Conservation (phyloP, 2,797 vertebrate species). For the Paramormyrops hopkinsi region DNA sequence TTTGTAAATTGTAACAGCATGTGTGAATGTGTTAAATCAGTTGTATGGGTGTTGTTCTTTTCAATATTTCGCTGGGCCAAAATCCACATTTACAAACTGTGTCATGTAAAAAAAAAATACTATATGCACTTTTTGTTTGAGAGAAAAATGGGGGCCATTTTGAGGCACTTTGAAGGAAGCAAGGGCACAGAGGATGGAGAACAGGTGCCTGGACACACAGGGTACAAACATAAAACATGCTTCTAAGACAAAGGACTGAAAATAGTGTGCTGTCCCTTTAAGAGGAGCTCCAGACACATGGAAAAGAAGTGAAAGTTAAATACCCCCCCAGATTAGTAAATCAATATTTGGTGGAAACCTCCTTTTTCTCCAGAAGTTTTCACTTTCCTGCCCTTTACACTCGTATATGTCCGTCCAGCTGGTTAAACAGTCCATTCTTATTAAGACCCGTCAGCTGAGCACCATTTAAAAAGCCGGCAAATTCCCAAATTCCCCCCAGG, state of each 20-base stretch:
- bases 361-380: not conserved
- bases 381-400: not conserved
- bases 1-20: not conserved
- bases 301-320: not conserved
- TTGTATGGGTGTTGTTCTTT: not conserved
- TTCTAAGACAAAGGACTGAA: not conserved
- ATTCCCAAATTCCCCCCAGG: not conserved
- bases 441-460: not conserved
- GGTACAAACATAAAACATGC: not conserved
- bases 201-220: not conserved
- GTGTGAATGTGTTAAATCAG: constrained; percentile 3
- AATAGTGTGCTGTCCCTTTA: not conserved
- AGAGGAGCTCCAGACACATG: not conserved
- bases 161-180: not conserved
- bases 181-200: not conserved
- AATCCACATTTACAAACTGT: constrained; percentile 8
- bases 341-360: not conserved
- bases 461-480: not conserved
- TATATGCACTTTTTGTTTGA: not conserved
- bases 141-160: not conserved
- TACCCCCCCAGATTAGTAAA: not conserved
- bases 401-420: not conserved
- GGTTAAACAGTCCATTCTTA: constrained; percentile 1
- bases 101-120: constrained; percentile 1
- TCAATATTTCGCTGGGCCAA: not conserved